phyloP scores from a whole-genome alignment of 2,888 invertebrate species.

The Polyommatus iphigenia region DNA sequence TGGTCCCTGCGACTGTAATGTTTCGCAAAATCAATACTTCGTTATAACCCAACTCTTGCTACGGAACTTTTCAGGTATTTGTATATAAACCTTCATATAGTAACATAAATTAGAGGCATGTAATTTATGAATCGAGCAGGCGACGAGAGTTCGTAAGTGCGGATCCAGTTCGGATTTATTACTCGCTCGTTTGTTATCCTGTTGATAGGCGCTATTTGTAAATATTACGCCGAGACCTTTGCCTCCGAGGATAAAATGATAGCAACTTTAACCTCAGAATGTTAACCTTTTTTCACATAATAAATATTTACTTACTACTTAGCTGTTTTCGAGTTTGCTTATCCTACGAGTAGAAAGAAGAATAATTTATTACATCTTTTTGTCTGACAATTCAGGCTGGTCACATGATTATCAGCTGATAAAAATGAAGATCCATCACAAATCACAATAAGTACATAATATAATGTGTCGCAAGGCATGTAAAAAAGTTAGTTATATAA shows the following conservation, averaged over 20 bases:
- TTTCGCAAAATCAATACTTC: not conserved
- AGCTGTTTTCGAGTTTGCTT: too few relatives aligned
- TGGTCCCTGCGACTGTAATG: not conserved
- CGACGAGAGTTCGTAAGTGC: slow-evolving; percentile 8
- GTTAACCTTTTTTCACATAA: too few relatives aligned
- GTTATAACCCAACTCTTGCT: not conserved
- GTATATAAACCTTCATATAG: not conserved
- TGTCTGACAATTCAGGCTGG: too few relatives aligned
- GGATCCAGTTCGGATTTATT: slow-evolving; percentile 5
- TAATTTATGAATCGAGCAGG: slow-evolving; percentile 3
- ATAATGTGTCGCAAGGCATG: too few relatives aligned
- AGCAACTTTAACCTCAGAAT: too few relatives aligned
- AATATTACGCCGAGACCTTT: not conserved
- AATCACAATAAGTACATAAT: too few relatives aligned
- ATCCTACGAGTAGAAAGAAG: too few relatives aligned
- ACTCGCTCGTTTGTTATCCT: slow-evolving; percentile 2
- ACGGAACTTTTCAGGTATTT: not conserved
- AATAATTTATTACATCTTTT: too few relatives aligned
- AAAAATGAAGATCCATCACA: too few relatives aligned
- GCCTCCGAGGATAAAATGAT: not conserved
- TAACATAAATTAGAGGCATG: slow-evolving; percentile 6
- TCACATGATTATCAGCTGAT: too few relatives aligned
- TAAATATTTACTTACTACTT: too few relatives aligned
- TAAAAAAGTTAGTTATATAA: too few relatives aligned
- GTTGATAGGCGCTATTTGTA: slow-evolving; percentile 1